Percentiles rank a stretch among this genome's conserved stretches.
Evolutionary conservation across 2,888 invertebrate species (phyloP).

Genomic region (Smittia sp.): DNA sequence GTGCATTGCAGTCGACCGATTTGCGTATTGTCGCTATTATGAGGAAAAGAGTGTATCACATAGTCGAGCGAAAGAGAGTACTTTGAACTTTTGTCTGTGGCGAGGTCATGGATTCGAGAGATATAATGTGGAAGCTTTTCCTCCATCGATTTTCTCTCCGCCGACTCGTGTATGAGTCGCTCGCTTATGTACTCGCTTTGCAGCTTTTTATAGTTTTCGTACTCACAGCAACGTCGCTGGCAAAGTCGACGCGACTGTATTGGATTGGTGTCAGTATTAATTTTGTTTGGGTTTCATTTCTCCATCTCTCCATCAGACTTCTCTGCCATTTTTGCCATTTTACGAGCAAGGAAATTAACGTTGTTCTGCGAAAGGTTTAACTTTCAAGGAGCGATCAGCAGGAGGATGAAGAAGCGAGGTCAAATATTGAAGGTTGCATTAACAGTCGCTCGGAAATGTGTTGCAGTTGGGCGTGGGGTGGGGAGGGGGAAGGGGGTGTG

Average conservation of each 20-base stretch:
- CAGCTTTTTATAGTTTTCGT: slow-evolving; percentile 11
- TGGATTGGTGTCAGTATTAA: not conserved
- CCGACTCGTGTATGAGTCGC: slow-evolving; percentile 14
- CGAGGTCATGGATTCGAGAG: slow-evolving; percentile 35
- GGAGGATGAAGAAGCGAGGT: no score
- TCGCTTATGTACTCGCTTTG: slow-evolving; percentile 8
- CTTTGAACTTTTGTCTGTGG: slow-evolving; percentile 32
- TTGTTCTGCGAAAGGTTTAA: no score
- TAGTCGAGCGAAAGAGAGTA: slow-evolving; percentile 10
- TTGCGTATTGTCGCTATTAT: slow-evolving; percentile 16
- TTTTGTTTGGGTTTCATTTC: slow-evolving; percentile 26
- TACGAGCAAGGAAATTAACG: not conserved
- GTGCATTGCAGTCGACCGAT: not conserved
- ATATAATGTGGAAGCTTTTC: slow-evolving; percentile 13
- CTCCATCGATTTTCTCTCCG: slow-evolving; percentile 20
- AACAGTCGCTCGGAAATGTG: no score
- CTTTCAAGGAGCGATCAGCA: no score
- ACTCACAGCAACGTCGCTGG: not conserved
- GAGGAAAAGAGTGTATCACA: slow-evolving; percentile 6
- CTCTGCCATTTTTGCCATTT: not conserved
- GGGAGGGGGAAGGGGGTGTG: no score
- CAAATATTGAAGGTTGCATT: no score
- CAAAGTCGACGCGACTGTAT: not conserved
- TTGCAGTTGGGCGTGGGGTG: no score
- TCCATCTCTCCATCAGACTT: slow-evolving; percentile 6